Conservation (phyloP, 1,140 invertebrate genomes). For the Drosophila sp. region DNA sequence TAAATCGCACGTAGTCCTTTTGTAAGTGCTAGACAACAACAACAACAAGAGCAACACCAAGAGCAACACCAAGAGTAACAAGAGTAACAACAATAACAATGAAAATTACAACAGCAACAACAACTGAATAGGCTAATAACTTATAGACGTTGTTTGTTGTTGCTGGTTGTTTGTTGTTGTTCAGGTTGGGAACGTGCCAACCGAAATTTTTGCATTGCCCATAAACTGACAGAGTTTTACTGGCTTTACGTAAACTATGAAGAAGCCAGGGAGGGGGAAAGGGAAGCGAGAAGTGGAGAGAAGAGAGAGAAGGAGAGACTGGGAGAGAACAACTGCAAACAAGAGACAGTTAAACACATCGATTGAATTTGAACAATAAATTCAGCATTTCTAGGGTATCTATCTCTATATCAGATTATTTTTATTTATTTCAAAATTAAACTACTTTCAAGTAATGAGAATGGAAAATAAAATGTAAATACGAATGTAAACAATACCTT, state of each 20-base stretch:
- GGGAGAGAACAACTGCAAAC: too few species aligned
- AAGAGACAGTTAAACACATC: constrained; percentile 42
- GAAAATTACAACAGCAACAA: constrained; percentile 8
- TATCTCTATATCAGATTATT: too few species aligned
- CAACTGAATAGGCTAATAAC: constrained; percentile 60
- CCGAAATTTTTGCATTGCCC: constrained; percentile 66
- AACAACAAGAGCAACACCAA: too few species aligned
- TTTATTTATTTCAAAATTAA: too few species aligned
- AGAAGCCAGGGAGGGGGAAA: neutral
- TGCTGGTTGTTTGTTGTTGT: constrained; percentile 4
- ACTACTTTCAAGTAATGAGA: too few species aligned
- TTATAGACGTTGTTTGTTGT: constrained; percentile 50
- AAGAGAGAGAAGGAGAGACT: neutral
- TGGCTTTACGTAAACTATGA: constrained; percentile 71
- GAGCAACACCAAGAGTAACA: too few species aligned
- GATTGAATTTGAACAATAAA: constrained; percentile 10
- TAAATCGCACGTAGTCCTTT: constrained; percentile 56
- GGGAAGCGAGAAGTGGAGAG: too few species aligned
- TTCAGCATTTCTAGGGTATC: neutral
- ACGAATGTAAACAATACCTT: too few species aligned
- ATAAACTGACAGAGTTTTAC: constrained; percentile 67
- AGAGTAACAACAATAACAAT: too few species aligned
- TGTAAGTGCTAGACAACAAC: constrained; percentile 24
- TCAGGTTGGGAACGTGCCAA: constrained; percentile 58
- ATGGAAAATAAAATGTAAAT: too few species aligned